Base-by-base conservation (phyloP, 2,797 vertebrate genomes). In the Sebastes baramenuke region DNA sequence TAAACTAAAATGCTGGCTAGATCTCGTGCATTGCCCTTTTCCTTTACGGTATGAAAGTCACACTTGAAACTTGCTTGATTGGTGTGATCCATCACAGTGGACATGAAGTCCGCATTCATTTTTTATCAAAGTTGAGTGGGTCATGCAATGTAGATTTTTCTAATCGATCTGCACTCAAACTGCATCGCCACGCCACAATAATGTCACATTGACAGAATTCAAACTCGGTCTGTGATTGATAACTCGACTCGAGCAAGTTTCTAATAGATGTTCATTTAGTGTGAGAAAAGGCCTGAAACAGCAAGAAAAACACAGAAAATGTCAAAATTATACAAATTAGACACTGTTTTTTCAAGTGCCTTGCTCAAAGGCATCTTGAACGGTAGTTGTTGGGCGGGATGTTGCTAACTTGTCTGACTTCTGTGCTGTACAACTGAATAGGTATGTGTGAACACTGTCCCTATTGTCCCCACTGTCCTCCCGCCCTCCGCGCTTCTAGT, bases 401-500 rank as follows among this genome's bases (percentile, higher is more conserved):
- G 29, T 29, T 67, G 25, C 6, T 7, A 34, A 77, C 24, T 25
- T 10, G 11, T 25, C 4, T 10, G 3, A 67, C 27, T 59, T 20
- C 34, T 52, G 25, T 8, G 16, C 24, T 12, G 18, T 24, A 62
- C 32, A 34, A 24, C 36, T 24, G 30, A 67, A 71, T 11, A 54
- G 24, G 22, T 27, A 52, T 8, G 22, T 80, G 32, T 74, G 62
- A 58, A 86, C 82, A 67, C 11, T 52, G 13, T 32, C 75, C 75
- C 55, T n/a, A 10, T 42, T 52, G 73, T 72, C 64, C 64, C 46
- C 16, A 27, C 55, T 58, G 72, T 69, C 58, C 77, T 80, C 75
- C 59, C 71, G 66, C 49, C 38, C 72, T 81, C 75, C 73, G 78
- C 16, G 66, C 52, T 29, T 82, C 54, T 14, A 59, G 24, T 75